Percentiles rank a stretch among this genome's conserved stretches.
Evolutionary conservation across 2,888 invertebrate species (phyloP).

Genomic region (Calliopum simillimum): DNA sequence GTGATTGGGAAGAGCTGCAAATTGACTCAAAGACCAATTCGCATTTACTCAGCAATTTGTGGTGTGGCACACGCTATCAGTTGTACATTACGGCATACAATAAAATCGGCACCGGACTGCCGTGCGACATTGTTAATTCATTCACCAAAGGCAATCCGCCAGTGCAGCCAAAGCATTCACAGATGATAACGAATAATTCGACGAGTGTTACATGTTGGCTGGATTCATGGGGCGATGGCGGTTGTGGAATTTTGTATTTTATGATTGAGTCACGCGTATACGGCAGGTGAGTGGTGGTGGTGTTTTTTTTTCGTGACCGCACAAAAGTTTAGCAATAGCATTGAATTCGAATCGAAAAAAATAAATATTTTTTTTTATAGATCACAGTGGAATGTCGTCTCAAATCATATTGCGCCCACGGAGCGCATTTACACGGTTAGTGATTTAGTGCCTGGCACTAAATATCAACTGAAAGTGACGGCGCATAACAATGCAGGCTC

Average conservation of each 20-base stretch:
- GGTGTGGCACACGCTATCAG: slow-evolving; percentile 90
- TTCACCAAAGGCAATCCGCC: slow-evolving; percentile 86
- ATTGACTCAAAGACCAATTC: slow-evolving; percentile 84
- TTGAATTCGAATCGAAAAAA: not conserved
- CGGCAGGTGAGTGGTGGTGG: slow-evolving; percentile 51
- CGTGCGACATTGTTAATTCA: slow-evolving; percentile 88
- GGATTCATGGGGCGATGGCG: slow-evolving; percentile 90
- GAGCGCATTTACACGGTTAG: slow-evolving; percentile 85
- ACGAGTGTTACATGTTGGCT: slow-evolving; percentile 89
- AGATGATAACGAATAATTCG: slow-evolving; percentile 85
- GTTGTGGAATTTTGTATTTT: slow-evolving; percentile 88
- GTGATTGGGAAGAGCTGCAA: slow-evolving; percentile 92
- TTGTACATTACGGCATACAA: slow-evolving; percentile 92
- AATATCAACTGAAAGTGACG: slow-evolving; percentile 77
- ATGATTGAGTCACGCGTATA: slow-evolving; percentile 82
- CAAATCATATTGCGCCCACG: slow-evolving; percentile 84
- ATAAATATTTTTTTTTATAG: slow-evolving; percentile 45
- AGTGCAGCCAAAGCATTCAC: slow-evolving; percentile 82
- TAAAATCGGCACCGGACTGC: slow-evolving; percentile 88
- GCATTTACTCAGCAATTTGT: slow-evolving; percentile 82
- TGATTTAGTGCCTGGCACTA: slow-evolving; percentile 80
- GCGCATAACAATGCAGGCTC: slow-evolving; percentile 91
- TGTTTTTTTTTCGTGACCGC: no score
- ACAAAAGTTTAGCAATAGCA: no score
- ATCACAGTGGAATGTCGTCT: slow-evolving; percentile 80